phyloP scores from a whole-genome alignment of 2,113 vertebrate genomes.

The Pristiophorus japonicus region DNA sequence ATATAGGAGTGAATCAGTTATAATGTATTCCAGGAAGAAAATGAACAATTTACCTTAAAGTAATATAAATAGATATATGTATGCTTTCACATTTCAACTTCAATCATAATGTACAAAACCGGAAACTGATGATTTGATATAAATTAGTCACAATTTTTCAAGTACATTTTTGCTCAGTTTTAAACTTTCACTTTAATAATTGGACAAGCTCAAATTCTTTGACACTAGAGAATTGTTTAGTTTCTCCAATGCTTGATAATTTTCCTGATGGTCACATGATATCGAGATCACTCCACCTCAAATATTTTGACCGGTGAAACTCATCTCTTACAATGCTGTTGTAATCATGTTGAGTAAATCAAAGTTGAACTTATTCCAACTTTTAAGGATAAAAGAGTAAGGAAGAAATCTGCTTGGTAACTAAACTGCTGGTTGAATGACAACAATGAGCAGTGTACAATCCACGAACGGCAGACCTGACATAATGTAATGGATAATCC shows the following conservation, averaged over 20 bases:
- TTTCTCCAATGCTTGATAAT: no score
- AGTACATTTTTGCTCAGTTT: background rate
- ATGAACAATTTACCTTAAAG: background rate
- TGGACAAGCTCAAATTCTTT: background rate
- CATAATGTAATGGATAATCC: no score
- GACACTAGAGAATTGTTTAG: no score
- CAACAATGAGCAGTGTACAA: no score
- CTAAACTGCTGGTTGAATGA: background rate
- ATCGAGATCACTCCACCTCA: no score
- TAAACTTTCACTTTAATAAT: background rate
- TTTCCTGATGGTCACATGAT: no score
- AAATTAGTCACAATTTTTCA: background rate
- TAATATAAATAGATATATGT: background rate
- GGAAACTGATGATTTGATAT: background rate
- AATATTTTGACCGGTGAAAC: background rate
- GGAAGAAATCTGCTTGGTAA: background rate
- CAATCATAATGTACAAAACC: background rate
- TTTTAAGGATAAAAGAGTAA: background rate
- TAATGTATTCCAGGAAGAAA: background rate
- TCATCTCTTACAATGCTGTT: background rate
- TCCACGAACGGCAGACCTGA: no score
- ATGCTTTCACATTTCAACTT: background rate
- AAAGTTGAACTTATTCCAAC: background rate
- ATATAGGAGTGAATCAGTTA: background rate
- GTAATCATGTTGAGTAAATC: background rate